phyloP scores from a whole-genome alignment of 1,140 invertebrate genomes.

The Paraescarpia echinospica region DNA sequence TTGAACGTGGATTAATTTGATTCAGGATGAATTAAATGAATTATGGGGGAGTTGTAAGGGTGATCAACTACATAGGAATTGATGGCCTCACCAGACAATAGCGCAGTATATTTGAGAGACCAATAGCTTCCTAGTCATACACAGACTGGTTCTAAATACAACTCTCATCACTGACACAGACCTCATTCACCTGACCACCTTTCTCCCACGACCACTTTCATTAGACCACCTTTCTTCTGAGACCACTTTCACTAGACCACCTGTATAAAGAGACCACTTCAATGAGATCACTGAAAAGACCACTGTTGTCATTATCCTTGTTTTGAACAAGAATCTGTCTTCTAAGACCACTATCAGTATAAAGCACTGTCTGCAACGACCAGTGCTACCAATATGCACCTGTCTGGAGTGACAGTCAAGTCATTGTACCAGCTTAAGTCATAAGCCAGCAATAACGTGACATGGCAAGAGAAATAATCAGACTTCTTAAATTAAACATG shows the following conservation, averaged over 20 bases:
- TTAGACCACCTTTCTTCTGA: neutral
- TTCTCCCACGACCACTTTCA: neutral
- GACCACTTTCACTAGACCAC: neutral
- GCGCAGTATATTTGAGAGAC: neutral
- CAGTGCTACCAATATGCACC: neutral
- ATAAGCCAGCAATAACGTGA: neutral
- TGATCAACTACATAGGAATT: too few relatives aligned
- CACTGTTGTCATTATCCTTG: neutral
- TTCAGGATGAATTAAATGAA: too few relatives aligned
- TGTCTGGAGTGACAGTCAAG: neutral
- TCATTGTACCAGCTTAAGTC: neutral
- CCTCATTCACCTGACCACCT: neutral
- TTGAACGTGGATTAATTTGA: too few relatives aligned
- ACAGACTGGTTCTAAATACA: neutral
- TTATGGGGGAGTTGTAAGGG: too few relatives aligned
- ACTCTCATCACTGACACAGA: neutral
- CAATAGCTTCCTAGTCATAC: neutral
- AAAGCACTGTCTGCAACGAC: neutral
- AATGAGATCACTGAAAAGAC: neutral
- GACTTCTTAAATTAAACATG: neutral
- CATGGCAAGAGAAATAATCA: neutral
- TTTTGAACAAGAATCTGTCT: neutral
- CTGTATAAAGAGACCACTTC: neutral
- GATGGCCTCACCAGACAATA: too few relatives aligned
- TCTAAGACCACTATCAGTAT: neutral